Evolutionary conservation across 2,797 vertebrate genomes (phyloP), one percentile per base, ranked within the genome.

Genomic region (Propithecus perrieri): DNA sequence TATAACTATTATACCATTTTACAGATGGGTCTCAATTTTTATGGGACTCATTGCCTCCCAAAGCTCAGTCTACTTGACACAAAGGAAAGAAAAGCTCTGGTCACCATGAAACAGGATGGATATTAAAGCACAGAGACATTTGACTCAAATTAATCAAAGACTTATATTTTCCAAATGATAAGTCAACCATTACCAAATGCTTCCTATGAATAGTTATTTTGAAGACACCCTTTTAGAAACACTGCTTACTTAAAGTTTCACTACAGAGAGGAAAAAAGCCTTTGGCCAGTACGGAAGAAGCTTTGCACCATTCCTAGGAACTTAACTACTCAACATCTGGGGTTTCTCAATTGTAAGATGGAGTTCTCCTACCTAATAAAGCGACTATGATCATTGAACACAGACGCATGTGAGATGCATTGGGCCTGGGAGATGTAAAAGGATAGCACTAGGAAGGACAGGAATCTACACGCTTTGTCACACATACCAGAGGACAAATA

Each of bases 261-360:
- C 50, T 50, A 28, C 15, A 71, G 12, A 53, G 78, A 33, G 38
- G 7, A n/a, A 35, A 57, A 30, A 26, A 26, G 4, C 10, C 78
- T 83, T 33, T 43, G 22, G 30, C 38, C 43, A 30, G 3, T 0
- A 15, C 0, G 72, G 28, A 89, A 83, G 33, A 61, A 65, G 15
- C 4, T 18, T 24, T 67, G 33, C 5, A 4, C n/a, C 35, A 43
- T 8, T 48, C 8, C 46, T 5, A 11, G 11, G 30, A 41, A 26
- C 3, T 24, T 24, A 24, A 41, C 38, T 33, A 22, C 46, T 30
- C 13, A 5, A 10, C 55, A 13, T 59, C 84, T 6, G 50, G 75
- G 28, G 2, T 14, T 46, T 7, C 26, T 53, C 4, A 0, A 0
- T n/a, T 14, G 4, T 30, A 7, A 55, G 59, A 59, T 0, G 6